A percentile compares a stretch with the other conserved stretches of the same genome.
Evolutionary conservation across 2,797 vertebrate genomes (phyloP).

Genomic region (Mus spretus): DNA sequence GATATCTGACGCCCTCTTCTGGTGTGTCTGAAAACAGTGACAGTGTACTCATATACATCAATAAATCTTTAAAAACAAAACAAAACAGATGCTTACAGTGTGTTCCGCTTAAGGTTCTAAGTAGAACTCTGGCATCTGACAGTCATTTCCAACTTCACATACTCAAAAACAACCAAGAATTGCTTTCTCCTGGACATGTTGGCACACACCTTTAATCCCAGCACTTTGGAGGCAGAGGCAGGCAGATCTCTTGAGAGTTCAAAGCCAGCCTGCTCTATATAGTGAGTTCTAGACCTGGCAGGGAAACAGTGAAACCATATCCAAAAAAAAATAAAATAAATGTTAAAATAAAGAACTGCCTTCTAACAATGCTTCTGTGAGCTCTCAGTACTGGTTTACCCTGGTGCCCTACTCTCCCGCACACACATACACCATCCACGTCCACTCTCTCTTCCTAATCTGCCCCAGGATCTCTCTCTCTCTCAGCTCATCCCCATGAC

Average conservation of each 20-base stretch:
- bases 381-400: neutral
- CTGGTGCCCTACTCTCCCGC: too few species aligned
- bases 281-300: neutral
- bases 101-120: neutral
- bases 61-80: too few species aligned
- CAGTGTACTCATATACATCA: too few species aligned
- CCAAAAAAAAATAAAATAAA: neutral
- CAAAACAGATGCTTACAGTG: neutral
- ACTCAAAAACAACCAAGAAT: neutral
- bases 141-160: neutral
- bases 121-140: neutral
- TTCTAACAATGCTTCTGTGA: neutral
- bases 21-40: too few species aligned
- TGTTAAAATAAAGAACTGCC: neutral
- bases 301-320: neutral
- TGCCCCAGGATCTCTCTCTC: neutral
- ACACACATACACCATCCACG: too few species aligned
- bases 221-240: neutral
- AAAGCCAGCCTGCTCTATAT: neutral
- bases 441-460: rapidly evolving
- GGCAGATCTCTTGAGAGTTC: neutral
- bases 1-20: too few species aligned
- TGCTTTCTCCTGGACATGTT: neutral
- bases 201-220: neutral
- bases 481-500: neutral